phyloP scores from a whole-genome alignment of 2,888 invertebrate species.

The Sphinx pinastri region DNA sequence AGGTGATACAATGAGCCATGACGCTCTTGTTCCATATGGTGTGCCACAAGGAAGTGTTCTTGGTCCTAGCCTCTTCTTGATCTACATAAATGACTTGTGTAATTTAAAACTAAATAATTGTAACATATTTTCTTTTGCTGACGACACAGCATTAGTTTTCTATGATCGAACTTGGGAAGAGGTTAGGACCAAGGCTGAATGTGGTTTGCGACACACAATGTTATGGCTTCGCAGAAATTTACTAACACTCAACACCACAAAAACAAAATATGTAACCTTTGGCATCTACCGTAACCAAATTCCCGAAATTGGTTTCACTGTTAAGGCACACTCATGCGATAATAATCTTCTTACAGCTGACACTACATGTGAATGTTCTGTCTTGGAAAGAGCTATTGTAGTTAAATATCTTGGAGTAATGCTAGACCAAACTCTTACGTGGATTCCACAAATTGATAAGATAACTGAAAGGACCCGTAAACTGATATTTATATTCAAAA shows the following conservation, averaged over 20 bases:
- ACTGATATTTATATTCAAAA: slow-evolving; percentile 2
- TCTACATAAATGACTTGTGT: not conserved
- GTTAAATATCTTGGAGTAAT: not conserved
- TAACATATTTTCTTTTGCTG: slow-evolving; percentile 29
- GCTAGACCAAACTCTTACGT: not conserved
- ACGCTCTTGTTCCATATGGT: slow-evolving; percentile 11
- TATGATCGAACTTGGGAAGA: not conserved
- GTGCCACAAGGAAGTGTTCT: slow-evolving; percentile 33
- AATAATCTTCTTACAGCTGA: not conserved
- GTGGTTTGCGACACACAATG: not conserved
- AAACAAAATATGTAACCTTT: not conserved
- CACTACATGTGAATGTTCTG: not conserved
- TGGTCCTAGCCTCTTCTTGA: slow-evolving; percentile 30
- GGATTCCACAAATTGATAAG: slow-evolving; percentile 9
- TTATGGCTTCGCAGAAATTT: not conserved
- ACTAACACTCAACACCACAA: not conserved
- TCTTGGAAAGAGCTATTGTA: not conserved
- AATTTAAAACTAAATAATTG: slow-evolving; percentile 1
- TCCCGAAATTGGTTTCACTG: not conserved
- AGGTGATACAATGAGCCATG: not conserved
- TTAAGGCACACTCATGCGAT: slow-evolving; percentile 3
- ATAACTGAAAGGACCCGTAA: slow-evolving; percentile 1
- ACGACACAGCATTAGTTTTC: slow-evolving; percentile 30
- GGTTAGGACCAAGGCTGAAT: not conserved
- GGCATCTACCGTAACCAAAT: no score